Evolutionary conservation across 2,113 vertebrate species (phyloP), one percentile per base, ranked within the genome.

Genomic region (Corythaixoides concolor): DNA sequence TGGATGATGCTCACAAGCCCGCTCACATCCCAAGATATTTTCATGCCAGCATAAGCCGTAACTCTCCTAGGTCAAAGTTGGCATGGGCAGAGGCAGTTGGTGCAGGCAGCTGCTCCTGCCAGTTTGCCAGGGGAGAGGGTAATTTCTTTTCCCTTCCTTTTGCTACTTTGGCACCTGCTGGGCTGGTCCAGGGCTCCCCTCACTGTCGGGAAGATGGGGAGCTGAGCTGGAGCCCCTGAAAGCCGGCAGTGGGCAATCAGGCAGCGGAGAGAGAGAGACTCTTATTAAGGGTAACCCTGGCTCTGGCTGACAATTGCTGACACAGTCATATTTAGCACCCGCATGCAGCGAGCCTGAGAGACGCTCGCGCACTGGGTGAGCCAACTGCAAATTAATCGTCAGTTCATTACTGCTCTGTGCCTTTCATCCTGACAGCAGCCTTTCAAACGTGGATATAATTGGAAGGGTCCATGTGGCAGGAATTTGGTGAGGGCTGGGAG

Each of bases 321-420:
- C 95, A 95, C 95, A 69, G 81, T 97, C 88, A 95, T 97, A 97
- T 97, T 97, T 97, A 97, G 96, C 97, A 95, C 96, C 92, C 96
- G 82, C 96, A 96, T 43, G 93, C 96, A 96, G 96, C 41, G 82
- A 97, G 95, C 96, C 94, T 88, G 90, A 97, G 95, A 85, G 93
- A 91, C 7, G 20, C 85, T 80, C 52, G 2, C 53, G 14, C 90
- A 78, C 92, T 89, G 93, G 97, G 92, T 93, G 96, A 97, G 96
- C 97, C 95, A 93, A 95, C 96, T 85, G 94, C 97, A 97, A 97
- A 97, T 97, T 97, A 97, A 97, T 97, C 96, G 93, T 92, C 91
- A 92, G 90, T 97, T 97, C 96, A 96, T 98, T 97, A 97, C 96
- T 94, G 97, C 95, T 93, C 77, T 52, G 90, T 79, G 96, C 94